phyloP scores from a whole-genome alignment of 2,888 invertebrate species.

The Lithodes maja region DNA sequence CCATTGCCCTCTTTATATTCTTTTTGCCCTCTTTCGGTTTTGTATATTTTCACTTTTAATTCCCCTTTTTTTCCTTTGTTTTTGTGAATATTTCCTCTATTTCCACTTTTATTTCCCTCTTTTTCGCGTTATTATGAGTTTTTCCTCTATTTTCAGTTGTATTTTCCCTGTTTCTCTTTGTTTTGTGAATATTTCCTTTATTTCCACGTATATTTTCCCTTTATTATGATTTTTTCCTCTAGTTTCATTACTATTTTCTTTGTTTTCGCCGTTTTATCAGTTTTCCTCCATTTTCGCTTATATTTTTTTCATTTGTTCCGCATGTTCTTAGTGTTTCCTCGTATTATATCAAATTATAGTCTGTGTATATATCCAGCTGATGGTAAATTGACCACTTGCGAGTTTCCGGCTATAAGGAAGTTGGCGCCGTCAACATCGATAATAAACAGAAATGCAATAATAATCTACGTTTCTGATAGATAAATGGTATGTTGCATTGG shows the following conservation, averaged over 20 bases:
- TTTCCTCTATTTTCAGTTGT: background rate
- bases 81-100: background rate
- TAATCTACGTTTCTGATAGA: no score
- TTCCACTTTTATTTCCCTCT: background rate
- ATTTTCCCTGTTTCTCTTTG: background rate
- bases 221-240: background rate
- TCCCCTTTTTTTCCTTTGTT: background rate
- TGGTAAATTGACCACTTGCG: no score
- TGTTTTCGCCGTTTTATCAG: background rate
- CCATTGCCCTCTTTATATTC: background rate
- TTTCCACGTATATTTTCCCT: background rate
- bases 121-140: background rate
- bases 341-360: no score
- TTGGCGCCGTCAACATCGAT: no score
- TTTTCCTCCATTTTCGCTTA: background rate
- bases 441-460: no score
- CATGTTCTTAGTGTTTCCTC: no score
- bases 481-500: no score
- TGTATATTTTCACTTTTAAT: background rate
- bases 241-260: background rate
- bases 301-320: background rate
- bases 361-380: no score
- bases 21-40: background rate
- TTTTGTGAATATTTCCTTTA: background rate
- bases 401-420: no score